A percentile compares a stretch with the other conserved stretches of the same genome.
These are phyloP conservation scores for Bothrops jararaca DNA, from an alignment of 2,113 vertebrate genomes.

Conservation along the genomic window DNA sequence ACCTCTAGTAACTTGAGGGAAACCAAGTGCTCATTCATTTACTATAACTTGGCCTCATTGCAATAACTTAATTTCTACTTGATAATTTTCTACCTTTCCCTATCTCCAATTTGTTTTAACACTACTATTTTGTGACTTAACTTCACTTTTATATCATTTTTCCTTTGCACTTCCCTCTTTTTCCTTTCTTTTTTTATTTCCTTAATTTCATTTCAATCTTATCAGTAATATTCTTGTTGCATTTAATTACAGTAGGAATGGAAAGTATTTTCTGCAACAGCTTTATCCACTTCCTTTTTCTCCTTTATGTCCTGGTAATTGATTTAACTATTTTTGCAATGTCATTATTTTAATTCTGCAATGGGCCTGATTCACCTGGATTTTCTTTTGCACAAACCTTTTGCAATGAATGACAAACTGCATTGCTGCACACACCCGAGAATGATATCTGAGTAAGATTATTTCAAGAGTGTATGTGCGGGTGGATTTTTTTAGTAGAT, in stretches of 20 bases:
- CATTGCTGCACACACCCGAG: neutral
- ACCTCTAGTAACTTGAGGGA: conserved; percentile 38
- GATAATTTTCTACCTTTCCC: conserved; percentile 47
- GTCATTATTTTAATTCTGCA: conserved; percentile 57
- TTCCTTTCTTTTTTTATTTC: conserved; percentile 59
- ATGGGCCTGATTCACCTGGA: neutral
- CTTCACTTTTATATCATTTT: conserved; percentile 64
- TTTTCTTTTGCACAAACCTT: neutral
- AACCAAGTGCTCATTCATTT: conserved; percentile 13
- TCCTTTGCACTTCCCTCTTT: conserved; percentile 51
- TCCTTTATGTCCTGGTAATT: conserved; percentile 63
- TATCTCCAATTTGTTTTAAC: conserved; percentile 55
- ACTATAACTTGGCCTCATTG: conserved; percentile 37
- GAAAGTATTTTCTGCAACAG: conserved; percentile 53
- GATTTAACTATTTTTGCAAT: conserved; percentile 65
- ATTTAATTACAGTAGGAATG: conserved; percentile 64
- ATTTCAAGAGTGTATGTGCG: neutral
- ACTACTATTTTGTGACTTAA: conserved; percentile 59
- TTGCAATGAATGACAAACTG: neutral
- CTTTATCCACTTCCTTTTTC: conserved; percentile 57
- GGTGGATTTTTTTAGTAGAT: neutral
- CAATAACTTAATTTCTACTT: conserved; percentile 50
- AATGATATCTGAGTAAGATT: neutral
- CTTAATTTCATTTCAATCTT: conserved; percentile 70
- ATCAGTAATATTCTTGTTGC: conserved; percentile 65